phyloP scores from a whole-genome alignment of 2,797 vertebrate species.

The Acridotheres tristis region DNA sequence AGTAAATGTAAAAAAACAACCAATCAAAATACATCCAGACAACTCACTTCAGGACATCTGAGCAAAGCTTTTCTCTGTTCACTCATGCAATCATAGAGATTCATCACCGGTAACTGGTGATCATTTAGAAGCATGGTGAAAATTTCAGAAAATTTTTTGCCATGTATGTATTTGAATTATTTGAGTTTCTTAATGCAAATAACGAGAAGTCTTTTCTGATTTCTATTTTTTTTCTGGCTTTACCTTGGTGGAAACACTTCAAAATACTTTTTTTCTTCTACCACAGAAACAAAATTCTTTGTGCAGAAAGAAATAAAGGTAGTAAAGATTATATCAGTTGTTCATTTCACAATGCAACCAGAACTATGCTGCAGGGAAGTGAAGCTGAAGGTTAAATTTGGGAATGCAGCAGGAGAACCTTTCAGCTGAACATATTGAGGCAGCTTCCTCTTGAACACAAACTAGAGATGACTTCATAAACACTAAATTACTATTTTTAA shows the following conservation, averaged over 20 bases:
- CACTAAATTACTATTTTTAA: constrained; percentile 45
- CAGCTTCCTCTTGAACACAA: constrained; percentile 43
- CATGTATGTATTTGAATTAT: background rate
- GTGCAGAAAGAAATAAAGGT: background rate
- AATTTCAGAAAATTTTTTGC: background rate
- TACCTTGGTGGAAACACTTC: background rate
- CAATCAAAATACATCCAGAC: background rate
- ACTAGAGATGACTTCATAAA: constrained; percentile 41
- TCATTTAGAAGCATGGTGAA: background rate
- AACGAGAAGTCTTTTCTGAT: background rate
- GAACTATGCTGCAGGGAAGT: background rate
- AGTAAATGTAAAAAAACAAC: background rate
- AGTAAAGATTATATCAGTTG: background rate
- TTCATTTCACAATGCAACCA: constrained; percentile 56
- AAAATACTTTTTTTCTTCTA: background rate
- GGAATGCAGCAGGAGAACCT: constrained; percentile 31
- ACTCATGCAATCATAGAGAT: background rate
- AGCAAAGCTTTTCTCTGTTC: background rate
- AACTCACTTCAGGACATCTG: background rate
- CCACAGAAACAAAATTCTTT: background rate
- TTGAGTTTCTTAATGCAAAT: background rate
- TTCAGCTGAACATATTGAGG: constrained; percentile 53
- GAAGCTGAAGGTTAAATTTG: constrained; percentile 55
- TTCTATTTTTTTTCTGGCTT: background rate
- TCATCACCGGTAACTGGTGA: background rate